These are phyloP conservation scores for Diploptera punctata DNA, from an alignment of 2,888 invertebrate genomes.

Conservation along the genomic window DNA sequence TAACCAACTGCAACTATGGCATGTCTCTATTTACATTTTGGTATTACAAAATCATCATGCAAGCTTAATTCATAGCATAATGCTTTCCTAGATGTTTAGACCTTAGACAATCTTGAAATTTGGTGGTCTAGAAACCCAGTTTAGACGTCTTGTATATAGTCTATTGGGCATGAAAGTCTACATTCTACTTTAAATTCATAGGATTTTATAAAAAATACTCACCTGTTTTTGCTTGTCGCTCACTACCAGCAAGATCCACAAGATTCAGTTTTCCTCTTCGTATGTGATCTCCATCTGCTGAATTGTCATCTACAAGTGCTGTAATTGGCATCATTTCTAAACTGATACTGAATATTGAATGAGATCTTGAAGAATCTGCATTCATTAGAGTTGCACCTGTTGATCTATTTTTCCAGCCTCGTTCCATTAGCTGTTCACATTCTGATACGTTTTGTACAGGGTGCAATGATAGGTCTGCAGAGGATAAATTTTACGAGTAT, in stretches of 20 bases:
- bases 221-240: constrained; percentile 61
- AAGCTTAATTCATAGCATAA: too few relatives aligned
- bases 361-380: constrained; percentile 83
- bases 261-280: constrained; percentile 80
- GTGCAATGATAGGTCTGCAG: constrained; percentile 72
- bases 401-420: constrained; percentile 80
- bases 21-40: too few relatives aligned
- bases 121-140: too few relatives aligned
- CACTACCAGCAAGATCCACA: constrained; percentile 89
- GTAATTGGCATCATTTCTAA: constrained; percentile 77
- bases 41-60: too few relatives aligned
- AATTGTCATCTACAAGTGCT: constrained; percentile 48
- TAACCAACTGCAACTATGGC: too few relatives aligned
- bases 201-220: too few relatives aligned
- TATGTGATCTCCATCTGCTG: constrained; percentile 59
- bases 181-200: too few relatives aligned
- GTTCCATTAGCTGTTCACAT: constrained; percentile 75
- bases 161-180: too few relatives aligned
- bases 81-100: too few relatives aligned
- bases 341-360: constrained; percentile 86
- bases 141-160: too few relatives aligned
- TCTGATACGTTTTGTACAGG: constrained; percentile 80
- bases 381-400: constrained; percentile 91
- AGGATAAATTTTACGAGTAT: too few relatives aligned
- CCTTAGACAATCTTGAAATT: too few relatives aligned